Percentiles rank a stretch among this genome's conserved stretches.
Conservation (phyloP, 2,888 invertebrate genomes). For the Nephrotoma guestfalica region DNA sequence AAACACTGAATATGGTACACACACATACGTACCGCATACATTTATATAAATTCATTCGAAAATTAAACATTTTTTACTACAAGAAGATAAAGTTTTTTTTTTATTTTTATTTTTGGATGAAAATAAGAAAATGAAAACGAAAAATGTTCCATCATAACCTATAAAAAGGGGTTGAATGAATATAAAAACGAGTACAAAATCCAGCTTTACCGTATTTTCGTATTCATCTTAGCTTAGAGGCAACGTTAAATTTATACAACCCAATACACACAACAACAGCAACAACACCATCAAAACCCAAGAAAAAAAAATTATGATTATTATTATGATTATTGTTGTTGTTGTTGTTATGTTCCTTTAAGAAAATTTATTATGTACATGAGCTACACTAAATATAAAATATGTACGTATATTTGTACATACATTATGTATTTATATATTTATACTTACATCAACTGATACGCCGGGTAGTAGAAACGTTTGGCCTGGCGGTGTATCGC, state of each 20-base stretch:
- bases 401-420: background rate
- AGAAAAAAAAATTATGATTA: background rate
- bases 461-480: constrained; percentile 68
- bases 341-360: background rate
- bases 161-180: background rate
- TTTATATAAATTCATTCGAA: background rate
- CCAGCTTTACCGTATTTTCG: background rate
- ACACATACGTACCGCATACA: background rate
- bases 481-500: constrained; percentile 65
- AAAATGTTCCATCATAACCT: background rate
- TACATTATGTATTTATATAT: background rate
- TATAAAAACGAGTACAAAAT: background rate
- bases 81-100: background rate
- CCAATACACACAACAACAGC: background rate
- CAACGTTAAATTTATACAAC: background rate
- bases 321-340: background rate
- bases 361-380: background rate
- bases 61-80: background rate
- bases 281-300: background rate
- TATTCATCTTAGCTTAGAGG: background rate
- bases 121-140: background rate
- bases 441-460: constrained; percentile 64
- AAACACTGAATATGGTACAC: background rate
- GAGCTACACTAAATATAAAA: background rate
- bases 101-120: background rate